phyloP scores from a whole-genome alignment of 2,797 vertebrate species.

The Aldrovandia affinis region DNA sequence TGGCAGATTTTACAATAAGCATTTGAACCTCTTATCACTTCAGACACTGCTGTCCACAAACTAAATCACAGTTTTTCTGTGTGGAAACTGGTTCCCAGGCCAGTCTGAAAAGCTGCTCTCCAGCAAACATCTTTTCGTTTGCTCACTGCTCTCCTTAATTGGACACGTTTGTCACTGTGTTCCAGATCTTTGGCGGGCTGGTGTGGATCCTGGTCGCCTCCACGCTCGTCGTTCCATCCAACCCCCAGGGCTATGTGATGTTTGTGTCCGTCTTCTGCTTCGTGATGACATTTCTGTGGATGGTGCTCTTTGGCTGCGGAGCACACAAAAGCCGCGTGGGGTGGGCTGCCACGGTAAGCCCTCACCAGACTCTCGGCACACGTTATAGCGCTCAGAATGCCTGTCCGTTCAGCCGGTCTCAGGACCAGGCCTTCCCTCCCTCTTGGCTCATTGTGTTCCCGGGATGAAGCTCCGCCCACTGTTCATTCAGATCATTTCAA shows the following conservation, averaged over 20 bases:
- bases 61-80: background rate
- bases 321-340: slow-evolving; percentile 61
- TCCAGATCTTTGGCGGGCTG: slow-evolving; percentile 57
- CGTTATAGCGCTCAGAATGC: too few relatives aligned
- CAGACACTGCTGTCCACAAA: too few relatives aligned
- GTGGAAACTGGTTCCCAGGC: background rate
- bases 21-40: too few relatives aligned
- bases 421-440: too few relatives aligned
- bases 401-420: too few relatives aligned
- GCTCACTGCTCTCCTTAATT: background rate
- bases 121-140: background rate
- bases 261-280: slow-evolving; percentile 81
- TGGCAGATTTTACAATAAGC: background rate
- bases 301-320: slow-evolving; percentile 73
- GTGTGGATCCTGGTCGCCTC: slow-evolving; percentile 90
- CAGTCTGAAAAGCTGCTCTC: background rate
- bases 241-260: slow-evolving; percentile 82
- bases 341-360: slow-evolving; percentile 71
- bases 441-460: too few relatives aligned
- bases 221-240: background rate
- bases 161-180: background rate
- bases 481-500: too few relatives aligned
- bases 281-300: slow-evolving; percentile 72
- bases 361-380: too few relatives aligned
- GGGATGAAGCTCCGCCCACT: too few relatives aligned